Conservation (phyloP, 2,113 vertebrate species). For the Hystrix brachyura region DNA sequence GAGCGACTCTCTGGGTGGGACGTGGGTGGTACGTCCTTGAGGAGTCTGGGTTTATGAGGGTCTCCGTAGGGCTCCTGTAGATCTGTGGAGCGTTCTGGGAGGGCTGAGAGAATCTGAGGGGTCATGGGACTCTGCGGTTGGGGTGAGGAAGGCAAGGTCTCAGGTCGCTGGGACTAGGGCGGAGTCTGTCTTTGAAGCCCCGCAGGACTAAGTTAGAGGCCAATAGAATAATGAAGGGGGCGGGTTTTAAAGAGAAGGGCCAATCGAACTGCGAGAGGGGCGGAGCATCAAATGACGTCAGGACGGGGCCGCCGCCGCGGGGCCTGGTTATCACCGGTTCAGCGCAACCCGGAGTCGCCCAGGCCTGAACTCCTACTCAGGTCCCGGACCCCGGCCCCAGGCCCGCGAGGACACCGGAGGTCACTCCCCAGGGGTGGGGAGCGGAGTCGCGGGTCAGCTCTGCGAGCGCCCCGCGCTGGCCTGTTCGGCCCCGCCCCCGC, state of each 20-base stretch:
- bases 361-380: constrained; percentile 66
- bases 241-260: constrained; percentile 59
- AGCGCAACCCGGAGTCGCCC: constrained; percentile 78
- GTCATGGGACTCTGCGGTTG: rapidly evolving
- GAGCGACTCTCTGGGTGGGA: not conserved
- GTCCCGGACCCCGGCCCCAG: constrained; percentile 31
- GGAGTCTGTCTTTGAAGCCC: constrained; percentile 50
- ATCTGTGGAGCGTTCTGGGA: not conserved
- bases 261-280: constrained; percentile 59
- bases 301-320: constrained; percentile 75
- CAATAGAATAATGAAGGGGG: constrained; percentile 64
- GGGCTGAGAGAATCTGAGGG: not conserved
- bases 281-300: constrained; percentile 74
- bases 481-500: constrained; percentile 74
- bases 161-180: not conserved
- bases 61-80: not conserved
- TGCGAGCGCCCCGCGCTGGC: constrained; percentile 70
- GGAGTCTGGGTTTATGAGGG: not conserved
- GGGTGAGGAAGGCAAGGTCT: not conserved
- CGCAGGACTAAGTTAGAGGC: constrained; percentile 39
- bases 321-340: constrained; percentile 80
- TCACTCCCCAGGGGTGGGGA: constrained; percentile 76
- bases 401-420: constrained; percentile 66
- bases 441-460: constrained; percentile 82
- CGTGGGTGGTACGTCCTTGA: not conserved